Base-by-base conservation (phyloP, 2,113 vertebrate species). In the Sorex fumeus region DNA sequence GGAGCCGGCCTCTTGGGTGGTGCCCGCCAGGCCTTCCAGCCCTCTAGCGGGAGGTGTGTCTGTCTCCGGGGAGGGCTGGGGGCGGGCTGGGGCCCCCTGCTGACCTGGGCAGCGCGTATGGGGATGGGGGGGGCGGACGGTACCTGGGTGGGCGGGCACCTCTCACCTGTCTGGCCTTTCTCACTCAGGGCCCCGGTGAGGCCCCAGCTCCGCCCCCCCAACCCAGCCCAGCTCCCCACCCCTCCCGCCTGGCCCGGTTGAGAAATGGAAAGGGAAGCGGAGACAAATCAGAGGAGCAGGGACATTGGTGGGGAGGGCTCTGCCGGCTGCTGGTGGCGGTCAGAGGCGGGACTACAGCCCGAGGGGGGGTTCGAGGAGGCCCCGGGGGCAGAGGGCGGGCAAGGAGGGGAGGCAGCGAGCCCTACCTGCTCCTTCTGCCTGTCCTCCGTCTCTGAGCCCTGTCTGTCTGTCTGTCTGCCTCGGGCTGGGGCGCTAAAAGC, bases 361-460 rank as follows among this genome's bases (percentile, higher is more conserved):
- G 32, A 90, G 36, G 87, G 40, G 30, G 25, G 27, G 43, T 50
- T 76, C 67, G 92, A 43, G 12, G 19, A 74, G 36, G 19, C 21
- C 9, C 32, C 2, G 9, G 71, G 10, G 19, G 10, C 6, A 1
- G 67, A 15, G 79, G 88, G 25, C 23, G 43, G 57, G 64, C 6
- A 77, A 86, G 88, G 3, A 77, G 83, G 88, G 3, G 72, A 77
- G 34, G 70, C 69, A 72, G 69, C 53, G 4, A 97, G 97, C 96
- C 91, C 13, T 98, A 98, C 98, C 98, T 98, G 92, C 95, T 97
- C 43, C 81, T 97, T 95, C 93, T 96, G 96, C 97, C 95, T 96
- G 72, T 97, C 96, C 88, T 97, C 95, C 98, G 98, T 97, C 94
- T 82, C 88, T n/a, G 93, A 90, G 53, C 97, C 97, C 97, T 96